Evolutionary conservation across 2,113 vertebrate species (phyloP).

Genomic region (Chamaetylas fuelleborni): DNA sequence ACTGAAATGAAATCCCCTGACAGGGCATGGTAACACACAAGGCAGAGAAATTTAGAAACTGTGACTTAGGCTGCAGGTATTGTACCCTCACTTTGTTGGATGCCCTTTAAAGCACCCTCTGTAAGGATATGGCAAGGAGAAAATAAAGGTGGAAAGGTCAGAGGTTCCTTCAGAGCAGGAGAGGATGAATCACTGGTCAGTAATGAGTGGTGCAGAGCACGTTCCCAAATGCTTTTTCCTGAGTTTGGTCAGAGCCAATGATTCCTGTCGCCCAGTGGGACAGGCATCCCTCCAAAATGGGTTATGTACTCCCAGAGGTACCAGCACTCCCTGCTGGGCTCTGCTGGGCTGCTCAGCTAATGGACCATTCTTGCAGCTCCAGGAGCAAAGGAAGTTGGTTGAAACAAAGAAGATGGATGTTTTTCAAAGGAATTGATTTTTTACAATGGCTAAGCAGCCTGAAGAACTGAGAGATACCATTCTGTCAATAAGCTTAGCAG

Average conservation of each 20-base stretch:
- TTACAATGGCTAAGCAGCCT: neutral
- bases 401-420: neutral
- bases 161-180: neutral
- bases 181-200: neutral
- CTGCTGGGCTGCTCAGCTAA: neutral
- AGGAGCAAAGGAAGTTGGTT: neutral
- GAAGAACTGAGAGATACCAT: neutral
- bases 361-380: neutral
- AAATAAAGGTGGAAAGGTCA: neutral
- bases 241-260: neutral
- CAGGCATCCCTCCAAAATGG: neutral
- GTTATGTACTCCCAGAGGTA: neutral
- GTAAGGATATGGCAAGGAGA: neutral
- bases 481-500: neutral
- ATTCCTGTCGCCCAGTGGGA: fast-evolving
- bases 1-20: fast-evolving
- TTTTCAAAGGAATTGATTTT: neutral
- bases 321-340: neutral
- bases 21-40: neutral
- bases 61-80: neutral
- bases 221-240: neutral
- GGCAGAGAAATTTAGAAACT: neutral
- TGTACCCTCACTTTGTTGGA: neutral
- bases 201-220: neutral
- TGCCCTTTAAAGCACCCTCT: neutral